These are phyloP conservation scores for Leptinotarsa peninsularis DNA, from an alignment of 2,888 invertebrate species.

Conservation along the genomic window DNA sequence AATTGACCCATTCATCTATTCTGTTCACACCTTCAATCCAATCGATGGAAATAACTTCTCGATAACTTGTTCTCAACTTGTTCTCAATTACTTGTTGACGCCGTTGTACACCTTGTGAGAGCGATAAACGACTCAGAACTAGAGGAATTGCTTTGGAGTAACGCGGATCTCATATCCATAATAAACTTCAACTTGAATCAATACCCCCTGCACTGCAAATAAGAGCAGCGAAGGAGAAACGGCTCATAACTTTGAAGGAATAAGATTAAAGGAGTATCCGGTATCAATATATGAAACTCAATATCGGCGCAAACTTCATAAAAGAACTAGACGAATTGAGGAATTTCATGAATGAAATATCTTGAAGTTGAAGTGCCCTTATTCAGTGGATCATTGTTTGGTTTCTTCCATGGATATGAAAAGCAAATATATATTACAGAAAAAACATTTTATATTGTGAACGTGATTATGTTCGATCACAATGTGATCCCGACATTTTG, in stretches of 20 bases:
- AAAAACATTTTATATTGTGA: too few species aligned
- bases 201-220: slow-evolving; percentile 30
- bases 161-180: slow-evolving; percentile 3
- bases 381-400: neutral
- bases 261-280: slow-evolving; percentile 38
- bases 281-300: slow-evolving; percentile 38
- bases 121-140: neutral
- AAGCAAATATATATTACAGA: neutral
- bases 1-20: too few species aligned
- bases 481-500: too few species aligned
- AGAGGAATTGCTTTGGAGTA: neutral
- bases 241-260: slow-evolving; percentile 36
- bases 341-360: slow-evolving; percentile 17
- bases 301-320: slow-evolving; percentile 33
- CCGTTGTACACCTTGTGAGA: neutral
- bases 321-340: neutral
- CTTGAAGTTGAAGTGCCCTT: slow-evolving; percentile 3
- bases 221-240: slow-evolving; percentile 33
- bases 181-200: slow-evolving; percentile 34
- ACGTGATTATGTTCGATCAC: too few species aligned
- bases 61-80: neutral
- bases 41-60: too few species aligned
- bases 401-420: neutral
- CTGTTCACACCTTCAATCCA: too few species aligned
- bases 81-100: neutral